Conservation (phyloP, 2,888 invertebrate genomes). For the Eurytoma californica region DNA sequence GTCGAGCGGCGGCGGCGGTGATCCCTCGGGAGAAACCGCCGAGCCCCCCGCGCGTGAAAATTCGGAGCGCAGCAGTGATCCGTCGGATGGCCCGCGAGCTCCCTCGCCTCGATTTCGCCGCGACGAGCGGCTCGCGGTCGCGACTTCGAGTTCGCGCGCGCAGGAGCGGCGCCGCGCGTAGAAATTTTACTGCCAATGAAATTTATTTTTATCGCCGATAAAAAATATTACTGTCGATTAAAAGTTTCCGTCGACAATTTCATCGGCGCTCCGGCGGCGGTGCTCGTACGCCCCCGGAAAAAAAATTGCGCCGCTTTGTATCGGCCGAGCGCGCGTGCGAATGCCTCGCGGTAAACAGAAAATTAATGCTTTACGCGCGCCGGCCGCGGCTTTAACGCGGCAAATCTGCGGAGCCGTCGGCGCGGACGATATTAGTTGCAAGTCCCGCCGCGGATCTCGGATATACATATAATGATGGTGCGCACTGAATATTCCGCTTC, state of each 20-base stretch:
- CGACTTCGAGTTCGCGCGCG: constrained; percentile 42
- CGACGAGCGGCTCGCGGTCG: background rate
- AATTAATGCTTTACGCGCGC: constrained; percentile 31
- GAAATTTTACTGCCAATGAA: constrained; percentile 57
- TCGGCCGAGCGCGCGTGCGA: background rate
- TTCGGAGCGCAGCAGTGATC: background rate
- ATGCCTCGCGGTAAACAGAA: constrained; percentile 35
- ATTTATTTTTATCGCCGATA: constrained; percentile 58
- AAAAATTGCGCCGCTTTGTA: background rate
- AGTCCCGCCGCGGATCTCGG: background rate
- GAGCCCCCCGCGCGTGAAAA: background rate
- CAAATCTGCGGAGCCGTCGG: background rate
- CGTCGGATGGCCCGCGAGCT: background rate
- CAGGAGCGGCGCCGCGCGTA: constrained; percentile 29
- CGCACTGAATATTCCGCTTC: too few relatives aligned
- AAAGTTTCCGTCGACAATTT: constrained; percentile 57
- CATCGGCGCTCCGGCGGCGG: constrained; percentile 44
- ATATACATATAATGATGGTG: too few relatives aligned
- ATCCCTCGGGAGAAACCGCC: constrained; percentile 42
- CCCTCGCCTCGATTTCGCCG: background rate
- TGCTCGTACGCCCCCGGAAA: background rate
- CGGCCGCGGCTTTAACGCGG: constrained; percentile 31
- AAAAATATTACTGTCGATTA: constrained; percentile 58
- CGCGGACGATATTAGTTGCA: background rate
- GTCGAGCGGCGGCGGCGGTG: constrained; percentile 5